Base-by-base conservation (phyloP, 2,797 vertebrate genomes). In the Rhinoraja longicauda region DNA sequence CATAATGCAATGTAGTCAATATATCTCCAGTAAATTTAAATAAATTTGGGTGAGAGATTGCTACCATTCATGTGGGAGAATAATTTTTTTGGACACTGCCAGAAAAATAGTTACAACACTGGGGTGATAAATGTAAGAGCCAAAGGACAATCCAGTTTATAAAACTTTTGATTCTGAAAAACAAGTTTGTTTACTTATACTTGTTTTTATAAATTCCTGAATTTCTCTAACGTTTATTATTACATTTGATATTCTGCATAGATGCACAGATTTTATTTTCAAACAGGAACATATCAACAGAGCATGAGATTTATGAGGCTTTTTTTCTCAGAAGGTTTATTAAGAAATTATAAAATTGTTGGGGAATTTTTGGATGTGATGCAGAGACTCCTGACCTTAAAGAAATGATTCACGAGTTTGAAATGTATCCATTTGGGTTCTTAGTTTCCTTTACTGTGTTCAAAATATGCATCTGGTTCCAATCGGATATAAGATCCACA, bases 391-490 rank as follows among this genome's bases (percentile, higher is more conserved):
- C 64, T 72, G 9, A 45, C 90, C 70, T 91, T 9, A 73, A 91
- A 75, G 70, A 53, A 75, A 92, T n/a, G 90, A 92, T 53, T 75
- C 70, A 92, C 53, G 26, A 7, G 29, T 19, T 6, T 92, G 39
- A 72, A 53, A 75, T 75, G 70, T 75, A 29, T 53, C 70, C 39
- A 39, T 92, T 45, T 19, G 4, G 45, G 24, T 92, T 91, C 39
- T 57, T 45, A 67, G 39, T 57, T 92, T 72, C 36, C 67, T 73
- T 91, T 39, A 13, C 39, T 39, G 21, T 72, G 32, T 91, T 73
- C 70, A n/a, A 92, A 75, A 53, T 92, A 75, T 75, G 45, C 90
- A 92, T 75, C 29, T 92, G 70, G 24, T 91, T 91, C 26, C 67
- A 91, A 91, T 91, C 24, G 39, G 24, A 53, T 45, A 53, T 73